Evolutionary conservation across 2,888 invertebrate genomes (phyloP).

Genomic region (Tanypteryx hageni): DNA sequence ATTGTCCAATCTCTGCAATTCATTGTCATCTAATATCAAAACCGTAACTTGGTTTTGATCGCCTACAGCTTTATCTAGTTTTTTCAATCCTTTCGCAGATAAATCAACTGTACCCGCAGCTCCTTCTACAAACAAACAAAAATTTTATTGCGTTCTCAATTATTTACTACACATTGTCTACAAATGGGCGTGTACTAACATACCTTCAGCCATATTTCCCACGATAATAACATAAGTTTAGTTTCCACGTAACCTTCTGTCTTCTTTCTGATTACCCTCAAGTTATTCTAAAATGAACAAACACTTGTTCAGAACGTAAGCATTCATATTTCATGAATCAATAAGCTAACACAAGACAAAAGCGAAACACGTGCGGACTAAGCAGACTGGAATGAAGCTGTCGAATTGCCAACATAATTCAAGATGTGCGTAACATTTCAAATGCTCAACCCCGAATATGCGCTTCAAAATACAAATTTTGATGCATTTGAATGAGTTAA

Average conservation of each 20-base stretch:
- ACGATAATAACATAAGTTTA: background rate
- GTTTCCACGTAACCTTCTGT: background rate
- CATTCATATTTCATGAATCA: conserved; percentile 49
- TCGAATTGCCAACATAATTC: too few relatives aligned
- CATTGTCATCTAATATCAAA: conserved; percentile 90
- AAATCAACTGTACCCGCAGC: conserved; percentile 79
- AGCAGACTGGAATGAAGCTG: background rate
- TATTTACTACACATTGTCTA: background rate
- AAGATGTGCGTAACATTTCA: too few relatives aligned
- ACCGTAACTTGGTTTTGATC: conserved; percentile 83
- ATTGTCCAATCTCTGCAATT: conserved; percentile 90
- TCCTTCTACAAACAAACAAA: conserved; percentile 61
- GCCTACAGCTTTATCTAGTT: conserved; percentile 80
- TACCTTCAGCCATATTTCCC: conserved; percentile 55
- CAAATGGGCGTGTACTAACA: conserved; percentile 51
- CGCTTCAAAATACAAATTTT: too few relatives aligned
- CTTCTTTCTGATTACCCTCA: background rate
- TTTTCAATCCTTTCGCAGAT: conserved; percentile 87
- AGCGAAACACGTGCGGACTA: conserved; percentile 11
- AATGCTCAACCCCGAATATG: too few relatives aligned
- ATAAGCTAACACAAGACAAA: conserved; percentile 34
- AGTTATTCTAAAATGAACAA: background rate
- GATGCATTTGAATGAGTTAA: too few relatives aligned
- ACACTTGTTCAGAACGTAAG: background rate
- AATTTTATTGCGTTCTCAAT: background rate